A percentile compares a stretch with the other conserved stretches of the same genome.
Conservation (phyloP, 2,113 vertebrate species). For the Gymnogyps californianus region DNA sequence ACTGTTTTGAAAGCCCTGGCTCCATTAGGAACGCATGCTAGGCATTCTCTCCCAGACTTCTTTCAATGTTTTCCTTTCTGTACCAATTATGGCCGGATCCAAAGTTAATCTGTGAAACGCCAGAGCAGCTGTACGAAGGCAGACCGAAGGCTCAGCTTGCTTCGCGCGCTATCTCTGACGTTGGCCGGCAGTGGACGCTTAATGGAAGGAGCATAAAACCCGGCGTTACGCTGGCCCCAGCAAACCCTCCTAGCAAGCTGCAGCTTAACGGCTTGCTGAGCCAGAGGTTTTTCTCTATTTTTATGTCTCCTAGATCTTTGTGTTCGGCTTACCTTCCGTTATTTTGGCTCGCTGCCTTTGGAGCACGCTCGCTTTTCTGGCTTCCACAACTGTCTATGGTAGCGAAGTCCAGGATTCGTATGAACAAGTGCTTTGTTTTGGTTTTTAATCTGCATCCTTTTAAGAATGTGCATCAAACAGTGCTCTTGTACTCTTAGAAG, state of each 20-base stretch:
- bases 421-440: neutral
- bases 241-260: neutral
- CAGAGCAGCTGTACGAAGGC: neutral
- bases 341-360: neutral
- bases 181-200: neutral
- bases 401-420: fast-evolving
- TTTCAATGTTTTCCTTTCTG: neutral
- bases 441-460: neutral
- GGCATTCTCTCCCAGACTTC: neutral
- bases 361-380: neutral
- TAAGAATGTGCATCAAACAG: neutral
- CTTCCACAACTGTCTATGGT: neutral
- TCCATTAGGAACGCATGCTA: neutral
- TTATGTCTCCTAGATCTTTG: neutral
- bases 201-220: neutral
- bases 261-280: neutral
- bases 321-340: neutral
- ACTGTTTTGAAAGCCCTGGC: neutral
- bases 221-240: neutral
- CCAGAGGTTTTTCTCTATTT: neutral
- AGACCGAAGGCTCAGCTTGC: neutral
- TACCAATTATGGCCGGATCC: neutral
- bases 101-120: neutral
- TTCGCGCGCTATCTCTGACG: neutral
- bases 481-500: neutral